phyloP scores from a whole-genome alignment of 2,888 invertebrate genomes.

The Cotesia congregata region DNA sequence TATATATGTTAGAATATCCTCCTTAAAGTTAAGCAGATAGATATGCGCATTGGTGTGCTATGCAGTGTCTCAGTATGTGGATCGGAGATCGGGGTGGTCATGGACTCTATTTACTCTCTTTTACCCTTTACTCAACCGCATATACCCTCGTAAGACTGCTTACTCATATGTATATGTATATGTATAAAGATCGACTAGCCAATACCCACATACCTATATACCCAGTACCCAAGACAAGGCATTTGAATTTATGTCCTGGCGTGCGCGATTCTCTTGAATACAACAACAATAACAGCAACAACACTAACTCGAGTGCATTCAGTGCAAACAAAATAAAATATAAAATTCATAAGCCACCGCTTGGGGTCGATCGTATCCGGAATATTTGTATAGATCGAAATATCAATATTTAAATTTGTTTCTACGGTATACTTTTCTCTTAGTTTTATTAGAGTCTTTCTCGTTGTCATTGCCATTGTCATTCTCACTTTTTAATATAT shows the following conservation, averaged over 20 bases:
- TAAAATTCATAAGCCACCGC: slow-evolving; percentile 38
- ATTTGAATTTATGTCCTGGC: slow-evolving; percentile 47
- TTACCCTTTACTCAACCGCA: slow-evolving; percentile 14
- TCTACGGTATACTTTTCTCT: not conserved
- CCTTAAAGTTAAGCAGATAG: slow-evolving; percentile 52
- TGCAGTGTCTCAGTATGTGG: slow-evolving; percentile 37
- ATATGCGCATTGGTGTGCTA: slow-evolving; percentile 49
- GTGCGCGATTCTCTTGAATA: slow-evolving; percentile 39
- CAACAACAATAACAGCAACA: slow-evolving; percentile 14
- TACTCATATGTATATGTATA: not conserved
- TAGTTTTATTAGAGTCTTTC: not conserved
- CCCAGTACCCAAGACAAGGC: slow-evolving; percentile 43
- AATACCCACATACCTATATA: slow-evolving; percentile 44
- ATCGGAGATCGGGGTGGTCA: slow-evolving; percentile 34
- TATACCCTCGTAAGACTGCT: not conserved
- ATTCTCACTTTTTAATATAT: not conserved
- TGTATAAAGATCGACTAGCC: slow-evolving; percentile 13
- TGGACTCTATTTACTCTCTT: slow-evolving; percentile 26
- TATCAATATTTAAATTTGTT: slow-evolving; percentile 16
- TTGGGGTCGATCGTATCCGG: slow-evolving; percentile 38
- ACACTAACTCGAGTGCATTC: slow-evolving; percentile 2
- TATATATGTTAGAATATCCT: slow-evolving; percentile 40
- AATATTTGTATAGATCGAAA: slow-evolving; percentile 39
- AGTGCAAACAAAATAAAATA: slow-evolving; percentile 15
- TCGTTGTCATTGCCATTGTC: not conserved